Percentiles rank a stretch among this genome's conserved stretches.
phyloP scores from a whole-genome alignment of 2,797 vertebrate genomes.

The Ambastaia sidthimunki region DNA sequence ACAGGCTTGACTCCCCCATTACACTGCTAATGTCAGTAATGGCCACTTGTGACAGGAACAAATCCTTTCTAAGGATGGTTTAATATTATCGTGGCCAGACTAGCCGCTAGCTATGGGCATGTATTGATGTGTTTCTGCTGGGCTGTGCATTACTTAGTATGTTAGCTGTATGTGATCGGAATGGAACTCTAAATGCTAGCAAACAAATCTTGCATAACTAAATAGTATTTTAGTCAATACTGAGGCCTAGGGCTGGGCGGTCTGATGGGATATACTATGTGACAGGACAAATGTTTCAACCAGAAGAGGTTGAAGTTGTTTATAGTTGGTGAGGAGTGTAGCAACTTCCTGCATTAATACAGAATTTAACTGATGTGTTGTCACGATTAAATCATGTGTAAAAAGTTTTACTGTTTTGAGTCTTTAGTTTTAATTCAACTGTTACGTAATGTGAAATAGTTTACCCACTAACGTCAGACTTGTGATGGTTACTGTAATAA shows the following conservation, averaged over 20 bases:
- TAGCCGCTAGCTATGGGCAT: constrained; percentile 36
- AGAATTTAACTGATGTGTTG: background rate
- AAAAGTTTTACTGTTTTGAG: too few species aligned
- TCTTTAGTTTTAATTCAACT: too few species aligned
- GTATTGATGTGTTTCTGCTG: constrained; percentile 42
- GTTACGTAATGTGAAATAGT: too few species aligned
- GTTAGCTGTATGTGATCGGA: constrained; percentile 29
- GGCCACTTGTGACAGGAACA: constrained; percentile 41
- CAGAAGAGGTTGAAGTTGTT: background rate
- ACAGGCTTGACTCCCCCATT: constrained; percentile 19
- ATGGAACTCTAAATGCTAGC: constrained; percentile 18
- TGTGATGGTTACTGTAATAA: too few species aligned
- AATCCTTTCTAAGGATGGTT: constrained; percentile 25
- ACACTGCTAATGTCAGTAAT: constrained; percentile 38
- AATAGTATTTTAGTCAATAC: constrained; percentile 8
- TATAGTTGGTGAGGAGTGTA: background rate
- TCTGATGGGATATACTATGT: background rate
- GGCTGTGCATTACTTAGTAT: constrained; percentile 32
- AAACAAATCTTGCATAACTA: constrained; percentile 23
- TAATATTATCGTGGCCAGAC: constrained; percentile 36
- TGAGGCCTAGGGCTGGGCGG: background rate
- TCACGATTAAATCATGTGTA: background rate
- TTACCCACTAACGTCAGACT: too few species aligned
- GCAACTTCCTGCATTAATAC: background rate
- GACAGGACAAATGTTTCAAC: background rate